Base-by-base conservation (phyloP, 1,140 invertebrate species). In the Papilio machaon region DNA sequence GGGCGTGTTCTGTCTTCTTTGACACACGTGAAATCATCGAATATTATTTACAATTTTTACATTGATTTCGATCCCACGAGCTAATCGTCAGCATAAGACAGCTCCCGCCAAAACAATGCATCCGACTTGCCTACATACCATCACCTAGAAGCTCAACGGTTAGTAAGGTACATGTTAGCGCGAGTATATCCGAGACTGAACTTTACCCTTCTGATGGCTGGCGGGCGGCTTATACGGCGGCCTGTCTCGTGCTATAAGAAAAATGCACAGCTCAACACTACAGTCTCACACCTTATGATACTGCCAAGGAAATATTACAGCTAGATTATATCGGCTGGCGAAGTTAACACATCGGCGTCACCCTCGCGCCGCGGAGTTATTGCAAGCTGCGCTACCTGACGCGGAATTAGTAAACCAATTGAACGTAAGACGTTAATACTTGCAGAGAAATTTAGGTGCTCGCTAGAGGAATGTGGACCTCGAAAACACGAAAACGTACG, bases 191-290 rank as follows among this genome's bases (percentile, higher is more conserved):
- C 85, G 82, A 86, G 85, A 87, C 84, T 87, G 35, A 91, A 94
- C 91, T 82, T 94, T 94, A 93, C 92, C 93, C 92, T 91, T 93
- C 84, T 93, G 92, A 88, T 94, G 92, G 81, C 89, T 94, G 85
- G 91, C 83, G 83, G 93, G 93, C 91, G 88, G 90, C 90, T 85
- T 91, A 88, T 93, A 93, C 85, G 84, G 84, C 85, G 86, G 88
- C 85, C 92, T 90, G 87, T 82, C 91, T 85, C 87, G 89, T 82
- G 87, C 93, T 94, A 94, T 87, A 90, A 93, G 86, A 94, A 84
- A 92, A 94, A 93, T 84, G 87, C 85, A 91, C 81, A 91, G 82
- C 91, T 93, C 89, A 93, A 91, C 92, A 90, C 87, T 87, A 90
- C 87, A 79, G n/a, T 88, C 89, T 86, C 89, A 93, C 89, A 90